Evolutionary conservation across 2,113 vertebrate genomes (phyloP).

Genomic region (Lophius piscatorius): DNA sequence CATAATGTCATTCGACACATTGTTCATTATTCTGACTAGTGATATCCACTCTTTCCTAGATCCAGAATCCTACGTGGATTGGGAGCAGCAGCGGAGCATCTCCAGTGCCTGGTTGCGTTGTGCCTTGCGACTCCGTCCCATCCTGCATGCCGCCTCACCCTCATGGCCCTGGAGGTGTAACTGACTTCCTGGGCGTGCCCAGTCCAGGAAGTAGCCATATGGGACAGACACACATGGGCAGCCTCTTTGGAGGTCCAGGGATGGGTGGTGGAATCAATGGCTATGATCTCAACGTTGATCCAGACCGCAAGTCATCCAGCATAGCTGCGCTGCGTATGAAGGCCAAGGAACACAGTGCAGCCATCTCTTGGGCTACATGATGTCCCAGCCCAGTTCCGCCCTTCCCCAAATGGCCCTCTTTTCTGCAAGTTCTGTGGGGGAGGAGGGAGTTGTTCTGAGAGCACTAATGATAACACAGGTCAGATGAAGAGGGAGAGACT

Average conservation of each 20-base stretch:
- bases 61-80: conserved; percentile 95
- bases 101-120: conserved; percentile 90
- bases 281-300: conserved; percentile 92
- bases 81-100: conserved; percentile 87
- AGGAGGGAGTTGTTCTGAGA: conserved; percentile 57
- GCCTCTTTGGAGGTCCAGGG: conserved; percentile 86
- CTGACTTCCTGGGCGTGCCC: conserved; percentile 90
- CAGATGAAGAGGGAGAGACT: conserved; percentile 66
- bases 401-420: conserved; percentile 32
- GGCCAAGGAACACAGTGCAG: conserved; percentile 97
- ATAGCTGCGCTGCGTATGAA: conserved; percentile 96
- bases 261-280: conserved; percentile 90
- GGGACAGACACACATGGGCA: conserved; percentile 95
- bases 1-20: too few relatives aligned
- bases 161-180: conserved; percentile 83
- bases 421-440: conserved; percentile 46
- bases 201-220: conserved; percentile 86
- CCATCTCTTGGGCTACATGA: conserved; percentile 98
- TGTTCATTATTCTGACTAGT: too few relatives aligned
- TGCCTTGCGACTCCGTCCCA: conserved; percentile 90
- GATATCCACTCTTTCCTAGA: conserved; percentile 74
- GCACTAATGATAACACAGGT: conserved; percentile 73
- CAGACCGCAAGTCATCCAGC: conserved; percentile 96
- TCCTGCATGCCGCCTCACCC: conserved; percentile 96
- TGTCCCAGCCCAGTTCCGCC: conserved; percentile 38